phyloP scores from a whole-genome alignment of 2,113 vertebrate species.

The Eira barbara region DNA sequence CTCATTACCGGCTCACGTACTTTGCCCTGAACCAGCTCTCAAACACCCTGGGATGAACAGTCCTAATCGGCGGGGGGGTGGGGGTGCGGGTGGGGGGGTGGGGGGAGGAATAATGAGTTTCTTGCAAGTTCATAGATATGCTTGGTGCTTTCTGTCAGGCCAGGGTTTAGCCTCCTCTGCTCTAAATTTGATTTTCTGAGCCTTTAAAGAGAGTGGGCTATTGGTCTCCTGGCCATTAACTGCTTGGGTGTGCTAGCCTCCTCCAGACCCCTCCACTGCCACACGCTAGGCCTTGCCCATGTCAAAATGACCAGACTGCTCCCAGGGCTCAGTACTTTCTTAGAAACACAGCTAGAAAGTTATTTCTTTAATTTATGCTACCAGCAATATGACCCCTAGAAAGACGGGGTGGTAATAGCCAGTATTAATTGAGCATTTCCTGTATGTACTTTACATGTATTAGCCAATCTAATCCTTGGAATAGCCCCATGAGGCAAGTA shows the following conservation, averaged over 20 bases:
- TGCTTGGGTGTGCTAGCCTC: not conserved
- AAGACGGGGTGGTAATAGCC: not conserved
- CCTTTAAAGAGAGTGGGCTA: not conserved
- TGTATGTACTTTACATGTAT: not conserved
- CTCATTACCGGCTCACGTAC: slow-evolving; percentile 35
- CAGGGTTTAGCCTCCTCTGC: not conserved
- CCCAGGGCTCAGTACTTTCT: not conserved
- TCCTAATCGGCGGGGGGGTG: not conserved
- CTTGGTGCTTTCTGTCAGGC: not conserved
- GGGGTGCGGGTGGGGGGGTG: not conserved
- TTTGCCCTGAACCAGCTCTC: slow-evolving; percentile 32
- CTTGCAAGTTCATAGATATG: not conserved
- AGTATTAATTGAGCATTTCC: not conserved
- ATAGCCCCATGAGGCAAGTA: not conserved
- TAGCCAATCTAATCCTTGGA: not conserved
- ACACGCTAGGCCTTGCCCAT: not conserved
- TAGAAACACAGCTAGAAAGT: not conserved
- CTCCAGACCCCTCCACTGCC: not conserved
- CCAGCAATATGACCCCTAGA: not conserved
- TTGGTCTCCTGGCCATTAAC: not conserved
- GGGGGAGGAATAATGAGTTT: slow-evolving; percentile 17
- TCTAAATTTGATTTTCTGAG: slow-evolving; percentile 20
- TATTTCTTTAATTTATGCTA: not conserved
- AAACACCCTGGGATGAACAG: not conserved
- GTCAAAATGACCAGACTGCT: not conserved